A percentile compares a stretch with the other conserved stretches of the same genome.
Conservation (phyloP, 2,797 vertebrate species). For the Helicolenus hilgendorfi region DNA sequence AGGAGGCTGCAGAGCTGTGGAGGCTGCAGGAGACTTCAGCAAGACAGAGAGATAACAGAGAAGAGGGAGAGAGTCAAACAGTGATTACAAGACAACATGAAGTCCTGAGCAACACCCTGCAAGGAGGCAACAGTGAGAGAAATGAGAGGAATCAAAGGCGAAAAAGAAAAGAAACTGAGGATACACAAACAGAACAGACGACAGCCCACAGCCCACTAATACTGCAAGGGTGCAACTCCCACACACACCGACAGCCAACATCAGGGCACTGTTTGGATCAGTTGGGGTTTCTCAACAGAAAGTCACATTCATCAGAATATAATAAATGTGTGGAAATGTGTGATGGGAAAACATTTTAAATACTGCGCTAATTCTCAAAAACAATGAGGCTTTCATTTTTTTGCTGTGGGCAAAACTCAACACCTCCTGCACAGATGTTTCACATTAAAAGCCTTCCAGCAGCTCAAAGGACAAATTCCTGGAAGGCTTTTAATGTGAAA, state of each 20-base stretch:
- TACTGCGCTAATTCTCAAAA: not conserved
- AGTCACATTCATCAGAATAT: not conserved
- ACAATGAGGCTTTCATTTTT: not conserved
- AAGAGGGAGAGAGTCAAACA: conserved; percentile 82
- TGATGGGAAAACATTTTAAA: not conserved
- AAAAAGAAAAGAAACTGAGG: conserved; percentile 59
- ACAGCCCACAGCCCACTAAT: conserved; percentile 85
- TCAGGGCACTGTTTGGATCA: not conserved
- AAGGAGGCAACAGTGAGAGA: conserved; percentile 91
- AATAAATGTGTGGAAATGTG: not conserved
- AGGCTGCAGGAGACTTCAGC: conserved; percentile 74
- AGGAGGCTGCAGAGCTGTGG: conserved; percentile 77
- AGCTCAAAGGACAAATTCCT: not conserved
- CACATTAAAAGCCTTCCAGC: not conserved
- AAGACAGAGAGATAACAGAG: conserved; percentile 60
- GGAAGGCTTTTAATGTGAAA: conserved; percentile 4
- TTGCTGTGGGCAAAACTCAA: not conserved
- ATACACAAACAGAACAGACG: conserved; percentile 76
- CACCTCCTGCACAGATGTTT: not conserved
- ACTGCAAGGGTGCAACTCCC: conserved; percentile 91
- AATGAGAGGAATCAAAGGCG: conserved; percentile 67
- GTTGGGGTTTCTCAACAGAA: not conserved
- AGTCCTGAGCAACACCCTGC: conserved; percentile 92
- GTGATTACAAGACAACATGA: conserved; percentile 90
- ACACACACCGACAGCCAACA: conserved; percentile 58